Percentiles rank a stretch among this genome's conserved stretches.
These are phyloP conservation scores for Promerops cafer DNA, from an alignment of 2,113 vertebrate genomes.

Conservation along the genomic window DNA sequence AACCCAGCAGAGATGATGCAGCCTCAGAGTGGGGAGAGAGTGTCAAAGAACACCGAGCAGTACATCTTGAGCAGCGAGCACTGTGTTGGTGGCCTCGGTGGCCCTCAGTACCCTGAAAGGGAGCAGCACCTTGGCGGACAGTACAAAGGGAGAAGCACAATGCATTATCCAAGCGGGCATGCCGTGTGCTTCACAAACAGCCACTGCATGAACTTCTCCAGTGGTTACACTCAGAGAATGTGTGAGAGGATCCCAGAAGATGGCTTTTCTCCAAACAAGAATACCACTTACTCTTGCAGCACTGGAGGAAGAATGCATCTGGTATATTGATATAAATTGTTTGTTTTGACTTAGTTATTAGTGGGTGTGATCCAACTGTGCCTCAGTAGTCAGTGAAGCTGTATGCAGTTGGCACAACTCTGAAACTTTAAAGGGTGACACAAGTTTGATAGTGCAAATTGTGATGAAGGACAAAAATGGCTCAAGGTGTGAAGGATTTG, in stretches of 20 bases:
- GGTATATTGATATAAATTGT: constrained; percentile 75
- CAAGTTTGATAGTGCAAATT: not conserved
- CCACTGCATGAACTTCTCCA: constrained; percentile 69
- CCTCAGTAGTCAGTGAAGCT: not conserved
- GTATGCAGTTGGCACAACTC: not conserved
- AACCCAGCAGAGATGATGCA: constrained; percentile 56
- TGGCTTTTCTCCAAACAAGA: constrained; percentile 68
- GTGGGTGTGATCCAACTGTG: not conserved
- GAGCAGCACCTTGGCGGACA: constrained; percentile 70
- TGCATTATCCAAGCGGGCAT: constrained; percentile 66
- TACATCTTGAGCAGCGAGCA: constrained; percentile 72
- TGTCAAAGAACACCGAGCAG: constrained; percentile 58
- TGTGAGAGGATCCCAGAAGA: constrained; percentile 66
- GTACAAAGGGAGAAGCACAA: constrained; percentile 74
- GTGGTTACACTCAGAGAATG: constrained; percentile 63
- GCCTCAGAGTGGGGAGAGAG: constrained; percentile 55
- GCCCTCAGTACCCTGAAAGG: constrained; percentile 64
- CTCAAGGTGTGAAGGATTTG: not conserved
- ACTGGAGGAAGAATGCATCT: constrained; percentile 82
- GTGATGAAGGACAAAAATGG: not conserved
- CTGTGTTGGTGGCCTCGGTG: constrained; percentile 29
- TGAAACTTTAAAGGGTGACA: not conserved
- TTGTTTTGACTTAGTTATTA: not conserved
- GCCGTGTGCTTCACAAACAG: constrained; percentile 68
- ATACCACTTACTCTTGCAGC: constrained; percentile 62